Percentiles rank a stretch among this genome's conserved stretches.
Evolutionary conservation across 2,113 vertebrate species (phyloP).

Genomic region (Tauraco erythrolophus): DNA sequence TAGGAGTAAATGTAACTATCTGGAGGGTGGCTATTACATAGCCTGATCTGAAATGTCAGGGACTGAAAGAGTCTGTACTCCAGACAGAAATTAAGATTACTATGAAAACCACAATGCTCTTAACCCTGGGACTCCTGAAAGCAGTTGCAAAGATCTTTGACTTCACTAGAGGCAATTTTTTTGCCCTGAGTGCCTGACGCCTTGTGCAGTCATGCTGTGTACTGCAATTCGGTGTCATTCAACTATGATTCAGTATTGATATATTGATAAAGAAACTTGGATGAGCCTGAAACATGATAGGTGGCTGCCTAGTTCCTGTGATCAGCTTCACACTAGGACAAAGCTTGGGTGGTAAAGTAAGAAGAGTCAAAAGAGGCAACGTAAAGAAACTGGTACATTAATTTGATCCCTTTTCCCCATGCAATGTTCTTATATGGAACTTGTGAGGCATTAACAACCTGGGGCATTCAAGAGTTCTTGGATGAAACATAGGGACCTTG

Average conservation of each 20-base stretch:
- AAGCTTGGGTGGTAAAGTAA: neutral
- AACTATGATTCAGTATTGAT: neutral
- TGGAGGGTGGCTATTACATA: neutral
- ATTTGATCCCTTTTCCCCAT: neutral
- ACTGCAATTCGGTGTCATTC: conserved; percentile 15
- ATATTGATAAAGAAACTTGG: conserved; percentile 16
- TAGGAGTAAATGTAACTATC: neutral
- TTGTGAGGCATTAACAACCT: neutral
- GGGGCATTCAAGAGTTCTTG: neutral
- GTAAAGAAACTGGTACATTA: neutral
- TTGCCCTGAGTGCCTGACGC: neutral
- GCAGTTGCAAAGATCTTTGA: neutral
- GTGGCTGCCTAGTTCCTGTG: neutral
- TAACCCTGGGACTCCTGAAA: neutral
- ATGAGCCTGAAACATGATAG: neutral
- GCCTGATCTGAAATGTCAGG: conserved; percentile 11
- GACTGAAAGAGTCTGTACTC: neutral
- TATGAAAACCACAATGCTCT: neutral
- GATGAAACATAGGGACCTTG: neutral
- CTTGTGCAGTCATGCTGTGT: neutral
- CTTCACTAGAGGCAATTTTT: neutral
- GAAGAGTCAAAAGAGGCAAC: neutral
- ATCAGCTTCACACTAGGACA: neutral
- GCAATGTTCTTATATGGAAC: neutral
- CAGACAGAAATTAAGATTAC: neutral